Conservation (phyloP, 1,140 invertebrate species). For the Drosophila grimshawi region DNA sequence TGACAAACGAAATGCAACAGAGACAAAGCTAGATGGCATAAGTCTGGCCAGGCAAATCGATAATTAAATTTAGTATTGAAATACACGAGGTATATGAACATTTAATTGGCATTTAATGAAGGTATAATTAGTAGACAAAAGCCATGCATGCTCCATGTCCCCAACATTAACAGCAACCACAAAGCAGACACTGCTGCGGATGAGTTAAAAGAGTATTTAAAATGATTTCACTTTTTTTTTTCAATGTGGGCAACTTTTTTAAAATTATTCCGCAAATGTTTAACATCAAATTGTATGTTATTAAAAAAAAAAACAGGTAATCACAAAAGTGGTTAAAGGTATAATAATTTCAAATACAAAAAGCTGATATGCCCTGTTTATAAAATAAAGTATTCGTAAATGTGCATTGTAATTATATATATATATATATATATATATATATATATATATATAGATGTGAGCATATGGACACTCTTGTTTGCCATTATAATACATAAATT, state of each 20-base stretch:
- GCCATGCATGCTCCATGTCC: constrained; percentile 21
- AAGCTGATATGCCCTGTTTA: neutral
- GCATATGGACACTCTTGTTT: constrained; percentile 6
- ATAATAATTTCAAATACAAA: too few species aligned
- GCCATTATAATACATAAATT: constrained; percentile 1
- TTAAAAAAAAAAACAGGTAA: too few species aligned
- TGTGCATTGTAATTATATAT: constrained; percentile 4
- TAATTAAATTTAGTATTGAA: constrained; percentile 24
- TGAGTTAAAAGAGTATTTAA: neutral
- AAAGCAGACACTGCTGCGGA: neutral
- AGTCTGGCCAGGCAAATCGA: constrained; percentile 9
- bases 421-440: constrained; percentile 36
- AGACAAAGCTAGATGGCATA: neutral
- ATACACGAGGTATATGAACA: constrained; percentile 45
- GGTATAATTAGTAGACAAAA: constrained; percentile 65
- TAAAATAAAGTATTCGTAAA: neutral
- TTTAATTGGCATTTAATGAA: constrained; percentile 71
- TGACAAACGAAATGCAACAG: constrained; percentile 14
- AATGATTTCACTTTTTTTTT: too few species aligned
- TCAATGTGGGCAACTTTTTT: too few species aligned
- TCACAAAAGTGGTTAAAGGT: too few species aligned
- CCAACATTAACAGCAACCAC: constrained; percentile 27
- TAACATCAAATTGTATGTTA: too few species aligned
- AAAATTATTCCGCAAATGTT: too few species aligned
- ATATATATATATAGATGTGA: constrained; percentile 5